Percentiles rank a stretch among this genome's conserved stretches.
phyloP scores from a whole-genome alignment of 2,113 vertebrate species.

The Cichladusa arquata region DNA sequence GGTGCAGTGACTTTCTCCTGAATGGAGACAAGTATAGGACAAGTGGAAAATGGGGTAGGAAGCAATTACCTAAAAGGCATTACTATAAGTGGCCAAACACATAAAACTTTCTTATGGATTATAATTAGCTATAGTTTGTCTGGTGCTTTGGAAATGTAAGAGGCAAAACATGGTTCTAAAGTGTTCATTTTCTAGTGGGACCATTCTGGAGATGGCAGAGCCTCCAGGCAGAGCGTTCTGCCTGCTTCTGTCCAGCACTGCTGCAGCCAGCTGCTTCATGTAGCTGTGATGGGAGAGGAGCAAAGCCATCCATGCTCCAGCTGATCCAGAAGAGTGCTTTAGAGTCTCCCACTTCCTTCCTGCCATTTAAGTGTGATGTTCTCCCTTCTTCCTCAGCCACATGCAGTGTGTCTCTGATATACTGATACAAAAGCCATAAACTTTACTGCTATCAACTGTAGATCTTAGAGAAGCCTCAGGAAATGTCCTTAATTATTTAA shows the following conservation, averaged over 20 bases:
- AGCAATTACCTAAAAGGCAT: neutral
- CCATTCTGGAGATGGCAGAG: neutral
- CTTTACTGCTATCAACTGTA: neutral
- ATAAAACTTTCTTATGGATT: neutral
- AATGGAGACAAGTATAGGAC: neutral
- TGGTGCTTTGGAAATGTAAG: neutral
- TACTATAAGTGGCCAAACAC: neutral
- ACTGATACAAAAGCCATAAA: neutral
- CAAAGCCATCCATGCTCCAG: neutral
- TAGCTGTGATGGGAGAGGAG: neutral
- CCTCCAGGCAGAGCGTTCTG: neutral
- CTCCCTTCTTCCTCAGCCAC: neutral
- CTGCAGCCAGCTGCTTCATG: neutral
- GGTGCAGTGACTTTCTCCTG: neutral
- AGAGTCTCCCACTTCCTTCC: neutral
- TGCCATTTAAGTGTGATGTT: rapidly evolving
- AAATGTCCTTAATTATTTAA: neutral
- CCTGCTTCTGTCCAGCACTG: rapidly evolving
- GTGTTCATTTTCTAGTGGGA: neutral
- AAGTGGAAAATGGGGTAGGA: neutral
- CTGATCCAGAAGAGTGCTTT: neutral
- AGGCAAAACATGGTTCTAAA: neutral
- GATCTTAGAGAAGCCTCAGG: neutral
- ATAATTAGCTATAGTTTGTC: slow-evolving; percentile 3
- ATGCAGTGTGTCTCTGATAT: neutral